A percentile compares a stretch with the other conserved stretches of the same genome.
phyloP scores from a whole-genome alignment of 2,113 vertebrate species.

The Phyllostomus discolor region DNA sequence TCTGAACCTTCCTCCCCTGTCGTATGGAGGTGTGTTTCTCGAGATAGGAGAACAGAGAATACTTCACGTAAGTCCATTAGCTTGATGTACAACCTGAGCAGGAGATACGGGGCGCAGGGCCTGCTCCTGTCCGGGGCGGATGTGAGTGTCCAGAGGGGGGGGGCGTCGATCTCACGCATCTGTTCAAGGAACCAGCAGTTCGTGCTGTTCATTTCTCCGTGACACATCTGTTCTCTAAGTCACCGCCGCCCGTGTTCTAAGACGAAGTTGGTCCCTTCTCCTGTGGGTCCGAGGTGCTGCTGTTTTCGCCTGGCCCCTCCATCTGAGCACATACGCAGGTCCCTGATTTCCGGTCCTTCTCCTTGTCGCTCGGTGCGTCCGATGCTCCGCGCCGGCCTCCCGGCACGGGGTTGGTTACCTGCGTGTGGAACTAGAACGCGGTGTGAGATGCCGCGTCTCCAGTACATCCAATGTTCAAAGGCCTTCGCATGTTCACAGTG shows the following conservation, averaged over 20 bases:
- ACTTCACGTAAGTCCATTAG: neutral
- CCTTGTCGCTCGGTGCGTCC: neutral
- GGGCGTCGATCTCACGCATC: neutral
- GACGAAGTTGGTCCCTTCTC: neutral
- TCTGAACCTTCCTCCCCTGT: neutral
- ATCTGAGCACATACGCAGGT: too few relatives aligned
- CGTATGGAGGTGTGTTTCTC: neutral
- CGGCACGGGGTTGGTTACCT: too few relatives aligned
- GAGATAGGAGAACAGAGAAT: neutral
- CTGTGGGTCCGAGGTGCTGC: neutral
- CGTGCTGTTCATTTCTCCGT: neutral
- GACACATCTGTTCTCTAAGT: neutral
- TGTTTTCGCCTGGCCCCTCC: neutral
- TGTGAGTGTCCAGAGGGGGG: neutral
- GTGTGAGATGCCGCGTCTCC: rapidly evolving
- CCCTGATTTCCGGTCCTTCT: too few relatives aligned
- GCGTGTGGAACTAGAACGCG: rapidly evolving
- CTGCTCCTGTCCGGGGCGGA: neutral
- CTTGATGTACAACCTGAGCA: neutral
- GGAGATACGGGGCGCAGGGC: rapidly evolving
- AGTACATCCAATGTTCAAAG: neutral
- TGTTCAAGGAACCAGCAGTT: neutral
- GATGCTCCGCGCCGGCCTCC: neutral
- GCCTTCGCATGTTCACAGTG: too few relatives aligned
- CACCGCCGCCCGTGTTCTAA: neutral